phyloP scores from a whole-genome alignment of 2,113 vertebrate species.

The Lepisosteus oculatus region DNA sequence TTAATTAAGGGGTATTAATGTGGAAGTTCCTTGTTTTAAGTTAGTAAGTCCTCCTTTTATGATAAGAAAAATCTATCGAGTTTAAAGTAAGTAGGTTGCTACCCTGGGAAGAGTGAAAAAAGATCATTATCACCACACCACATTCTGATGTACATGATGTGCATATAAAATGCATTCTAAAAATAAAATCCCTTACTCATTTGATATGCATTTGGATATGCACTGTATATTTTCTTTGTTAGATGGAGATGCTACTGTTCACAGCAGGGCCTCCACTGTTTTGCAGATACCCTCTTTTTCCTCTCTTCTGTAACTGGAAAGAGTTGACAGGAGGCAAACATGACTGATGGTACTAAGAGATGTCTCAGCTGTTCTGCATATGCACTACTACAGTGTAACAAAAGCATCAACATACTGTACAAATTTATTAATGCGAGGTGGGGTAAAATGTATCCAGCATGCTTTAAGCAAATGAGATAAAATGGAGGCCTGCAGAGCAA shows the following conservation, averaged over 20 bases:
- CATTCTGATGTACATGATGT: not conserved
- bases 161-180: not conserved
- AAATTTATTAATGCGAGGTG: not conserved
- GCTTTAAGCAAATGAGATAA: not conserved
- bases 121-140: too few relatives aligned
- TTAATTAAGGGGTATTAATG: too few relatives aligned
- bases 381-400: not conserved
- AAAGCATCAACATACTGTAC: not conserved
- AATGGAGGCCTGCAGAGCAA: not conserved
- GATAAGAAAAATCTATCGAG: too few relatives aligned
- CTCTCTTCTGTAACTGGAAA: not conserved
- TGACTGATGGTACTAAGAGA: not conserved
- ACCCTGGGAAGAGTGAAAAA: too few relatives aligned
- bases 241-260: slow-evolving; percentile 12
- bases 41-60: too few relatives aligned
- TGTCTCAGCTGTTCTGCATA: not conserved
- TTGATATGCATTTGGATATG: not conserved
- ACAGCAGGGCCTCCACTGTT: slow-evolving; percentile 10
- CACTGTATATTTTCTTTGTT: slow-evolving; percentile 15
- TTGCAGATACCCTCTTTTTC: slow-evolving; percentile 24
- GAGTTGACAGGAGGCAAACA: not conserved
- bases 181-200: not conserved
- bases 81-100: too few relatives aligned
- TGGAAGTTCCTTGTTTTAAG: too few relatives aligned
- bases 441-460: not conserved